These are phyloP conservation scores for Thymallus thymallus DNA, from an alignment of 2,113 vertebrate genomes.

Conservation along the genomic window DNA sequence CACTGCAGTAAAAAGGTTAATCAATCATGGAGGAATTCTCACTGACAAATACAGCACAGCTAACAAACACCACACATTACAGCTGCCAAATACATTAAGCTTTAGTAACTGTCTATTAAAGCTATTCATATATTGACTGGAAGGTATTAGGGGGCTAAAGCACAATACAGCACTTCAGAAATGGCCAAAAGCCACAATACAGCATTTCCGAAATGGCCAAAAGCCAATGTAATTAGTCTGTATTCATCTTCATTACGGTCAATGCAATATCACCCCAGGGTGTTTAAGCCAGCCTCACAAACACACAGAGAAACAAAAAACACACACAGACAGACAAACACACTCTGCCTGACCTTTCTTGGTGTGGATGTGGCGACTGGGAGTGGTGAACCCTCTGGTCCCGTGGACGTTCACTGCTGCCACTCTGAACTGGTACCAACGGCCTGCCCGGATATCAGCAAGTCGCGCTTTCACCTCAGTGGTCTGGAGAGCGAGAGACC, in stretches of 20 bases:
- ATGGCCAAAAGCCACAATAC: neutral
- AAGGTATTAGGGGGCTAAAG: too few relatives aligned
- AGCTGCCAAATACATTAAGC: too few relatives aligned
- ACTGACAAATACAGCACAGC: too few relatives aligned
- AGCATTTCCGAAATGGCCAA: neutral
- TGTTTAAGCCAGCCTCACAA: neutral
- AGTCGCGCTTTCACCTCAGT: constrained; percentile 79
- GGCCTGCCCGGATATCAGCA: constrained; percentile 76
- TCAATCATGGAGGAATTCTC: too few relatives aligned
- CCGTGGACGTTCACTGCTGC: constrained; percentile 87
- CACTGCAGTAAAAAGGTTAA: too few relatives aligned
- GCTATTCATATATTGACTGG: neutral
- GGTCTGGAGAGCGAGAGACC: constrained; percentile 71
- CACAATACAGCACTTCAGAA: too few relatives aligned
- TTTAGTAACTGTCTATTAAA: constrained; percentile 2
- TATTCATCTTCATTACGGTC: constrained; percentile 11
- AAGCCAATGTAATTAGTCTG: constrained; percentile 6
- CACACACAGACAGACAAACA: neutral
- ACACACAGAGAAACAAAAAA: neutral
- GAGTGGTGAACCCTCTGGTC: constrained; percentile 88
- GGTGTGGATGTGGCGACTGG: constrained; percentile 88
- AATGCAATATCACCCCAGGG: constrained; percentile 1
- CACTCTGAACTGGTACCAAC: constrained; percentile 95
- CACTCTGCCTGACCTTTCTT: constrained; percentile 78
- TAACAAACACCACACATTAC: too few relatives aligned